A percentile compares a stretch with the other conserved stretches of the same genome.
Conservation (phyloP, 1,140 invertebrate species). For the Campoletis sonorensis region DNA sequence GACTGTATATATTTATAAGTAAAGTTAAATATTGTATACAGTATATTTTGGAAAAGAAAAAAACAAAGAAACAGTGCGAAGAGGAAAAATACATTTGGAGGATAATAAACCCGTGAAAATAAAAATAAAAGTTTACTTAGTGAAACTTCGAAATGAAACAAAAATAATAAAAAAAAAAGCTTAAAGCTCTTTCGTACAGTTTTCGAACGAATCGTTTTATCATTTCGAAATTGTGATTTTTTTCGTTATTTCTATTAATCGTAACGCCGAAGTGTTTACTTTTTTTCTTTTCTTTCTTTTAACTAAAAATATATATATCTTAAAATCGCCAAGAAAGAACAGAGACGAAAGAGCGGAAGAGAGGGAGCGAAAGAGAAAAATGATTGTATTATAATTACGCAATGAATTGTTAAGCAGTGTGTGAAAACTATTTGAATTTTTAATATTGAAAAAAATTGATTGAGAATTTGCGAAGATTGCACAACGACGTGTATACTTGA, state of each 20-base stretch:
- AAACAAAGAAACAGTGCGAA: constrained; percentile 63
- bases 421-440: constrained; percentile 29
- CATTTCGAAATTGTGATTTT: constrained; percentile 22
- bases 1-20: constrained; percentile 76
- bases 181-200: neutral
- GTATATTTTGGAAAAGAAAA: constrained; percentile 73
- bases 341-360: neutral
- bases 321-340: neutral
- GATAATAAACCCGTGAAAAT: constrained; percentile 67
- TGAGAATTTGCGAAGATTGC: neutral
- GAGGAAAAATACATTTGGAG: constrained; percentile 69
- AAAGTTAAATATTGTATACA: constrained; percentile 76
- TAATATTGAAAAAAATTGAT: neutral
- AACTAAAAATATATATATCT: neutral
- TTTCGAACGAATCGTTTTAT: constrained; percentile 23
- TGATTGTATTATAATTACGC: neutral
- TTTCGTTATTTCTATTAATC: constrained; percentile 33
- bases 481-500: neutral
- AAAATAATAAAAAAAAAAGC: too few relatives aligned
- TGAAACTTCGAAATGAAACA: neutral
- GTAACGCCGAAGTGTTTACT: constrained; percentile 20
- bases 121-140: constrained; percentile 29
- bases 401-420: constrained; percentile 38
- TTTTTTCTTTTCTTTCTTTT: neutral
- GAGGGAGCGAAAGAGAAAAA: neutral